phyloP scores from a whole-genome alignment of 2,113 vertebrate species.

The Meleagris gallopavo region DNA sequence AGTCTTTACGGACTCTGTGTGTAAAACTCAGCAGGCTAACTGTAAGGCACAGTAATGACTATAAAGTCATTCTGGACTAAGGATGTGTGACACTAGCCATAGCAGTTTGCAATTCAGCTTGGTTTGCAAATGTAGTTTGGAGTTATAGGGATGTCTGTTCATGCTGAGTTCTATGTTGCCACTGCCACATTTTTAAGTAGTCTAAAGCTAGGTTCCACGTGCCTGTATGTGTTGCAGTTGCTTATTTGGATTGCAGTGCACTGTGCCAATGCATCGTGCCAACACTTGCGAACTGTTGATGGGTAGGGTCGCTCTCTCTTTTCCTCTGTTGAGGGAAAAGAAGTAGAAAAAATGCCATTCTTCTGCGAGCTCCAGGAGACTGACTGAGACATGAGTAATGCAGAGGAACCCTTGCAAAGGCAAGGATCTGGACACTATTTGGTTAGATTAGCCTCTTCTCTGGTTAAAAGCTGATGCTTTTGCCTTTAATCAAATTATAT shows the following conservation, averaged over 20 bases:
- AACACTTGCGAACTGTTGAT: not conserved
- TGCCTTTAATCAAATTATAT: not conserved
- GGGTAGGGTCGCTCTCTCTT: not conserved
- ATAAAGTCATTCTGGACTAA: not conserved
- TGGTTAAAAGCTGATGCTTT: not conserved
- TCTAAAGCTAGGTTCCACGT: not conserved
- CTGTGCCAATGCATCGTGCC: not conserved
- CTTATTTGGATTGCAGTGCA: not conserved
- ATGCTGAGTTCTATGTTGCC: not conserved
- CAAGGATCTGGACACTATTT: not conserved
- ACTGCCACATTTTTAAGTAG: not conserved
- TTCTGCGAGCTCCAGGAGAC: not conserved
- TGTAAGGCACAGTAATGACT: not conserved
- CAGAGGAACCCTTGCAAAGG: not conserved
- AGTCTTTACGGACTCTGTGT: not conserved
- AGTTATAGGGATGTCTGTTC: not conserved
- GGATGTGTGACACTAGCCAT: not conserved
- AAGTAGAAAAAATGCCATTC: not conserved
- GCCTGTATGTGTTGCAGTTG: not conserved
- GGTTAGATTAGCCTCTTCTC: not conserved
- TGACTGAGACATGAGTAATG: not conserved
- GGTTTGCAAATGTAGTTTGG: not conserved
- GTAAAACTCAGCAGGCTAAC: not conserved
- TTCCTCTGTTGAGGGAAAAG: not conserved
- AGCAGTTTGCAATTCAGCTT: not conserved